Base-by-base conservation (phyloP, 1,140 invertebrate genomes). In the Neodiprion fabricii region DNA sequence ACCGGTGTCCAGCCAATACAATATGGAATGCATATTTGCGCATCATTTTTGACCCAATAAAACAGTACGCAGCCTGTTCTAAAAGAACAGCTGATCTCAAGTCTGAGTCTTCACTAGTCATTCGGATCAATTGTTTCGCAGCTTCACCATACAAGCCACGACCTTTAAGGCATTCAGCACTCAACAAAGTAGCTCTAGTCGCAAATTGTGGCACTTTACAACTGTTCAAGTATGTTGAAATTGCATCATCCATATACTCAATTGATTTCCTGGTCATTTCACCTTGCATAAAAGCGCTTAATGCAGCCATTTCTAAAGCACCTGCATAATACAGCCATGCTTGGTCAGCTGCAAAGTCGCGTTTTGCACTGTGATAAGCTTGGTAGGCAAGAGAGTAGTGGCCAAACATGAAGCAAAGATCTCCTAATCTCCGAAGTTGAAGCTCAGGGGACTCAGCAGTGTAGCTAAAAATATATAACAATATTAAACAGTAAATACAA, bases 1-100 rank as follows among this genome's bases (percentile, higher is more conserved):
- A 99, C 73, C 97, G 90, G 86, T 98, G 96, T 5, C 98, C 98
- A 69, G 98, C 96, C 14, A 99, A 89, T 21, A 99, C 97, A 90
- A 97, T 95, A 83, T 99, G 97, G 85, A 99, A 99, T n/a, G 97
- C 96, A 86, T 98, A 99, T 87, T 99, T 99, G 68, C 98, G 90
- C 75, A 95, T 92, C 93, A 97, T 95, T 14, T 92, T 91, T 1
- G 92, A 91, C 66, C 92, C 92, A 40, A 99, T 89, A 84, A 97
- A 99, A 84, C 96, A 98, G 83, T 98, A 95, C 0, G 97, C 94
- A 0, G 98, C 97, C 88, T 99, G 98, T 88, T 99, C 98, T 14
- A 99, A 87, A 70, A 99, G 89, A 74, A 99, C 88, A 9, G 97
- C 97, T 79, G 96, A 97, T 48, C 96, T 90, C 68, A 97, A 86